These are phyloP conservation scores for Elaeidobius kamerunicus DNA, from an alignment of 2,888 invertebrate species.

Conservation along the genomic window DNA sequence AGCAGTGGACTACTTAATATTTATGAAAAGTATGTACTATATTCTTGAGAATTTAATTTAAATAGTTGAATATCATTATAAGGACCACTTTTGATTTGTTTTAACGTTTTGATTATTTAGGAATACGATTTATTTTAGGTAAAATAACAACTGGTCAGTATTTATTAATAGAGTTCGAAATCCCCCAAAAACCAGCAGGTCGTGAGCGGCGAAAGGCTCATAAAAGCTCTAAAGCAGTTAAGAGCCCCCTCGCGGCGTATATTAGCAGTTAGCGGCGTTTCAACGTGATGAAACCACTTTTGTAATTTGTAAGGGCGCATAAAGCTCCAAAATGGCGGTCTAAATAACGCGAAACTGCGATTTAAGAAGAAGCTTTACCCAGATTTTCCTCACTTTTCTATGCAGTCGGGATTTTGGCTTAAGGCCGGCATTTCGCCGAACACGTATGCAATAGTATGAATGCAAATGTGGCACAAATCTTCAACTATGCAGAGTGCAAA, in stretches of 20 bases:
- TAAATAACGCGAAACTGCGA: constrained; percentile 39
- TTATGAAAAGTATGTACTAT: too few species aligned
- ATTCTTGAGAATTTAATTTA: too few species aligned
- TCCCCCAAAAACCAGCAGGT: constrained; percentile 14
- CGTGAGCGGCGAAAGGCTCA: constrained; percentile 22
- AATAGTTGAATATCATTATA: too few species aligned
- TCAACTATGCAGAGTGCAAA: too few species aligned
- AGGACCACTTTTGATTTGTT: neutral
- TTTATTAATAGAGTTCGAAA: constrained; percentile 6
- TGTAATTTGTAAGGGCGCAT: constrained; percentile 38
- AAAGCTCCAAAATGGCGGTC: constrained; percentile 34
- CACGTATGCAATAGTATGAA: constrained; percentile 41
- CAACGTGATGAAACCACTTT: constrained; percentile 35
- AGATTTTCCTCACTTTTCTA: constrained; percentile 24
- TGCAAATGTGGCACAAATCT: too few species aligned
- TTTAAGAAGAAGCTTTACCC: constrained; percentile 34
- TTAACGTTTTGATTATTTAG: neutral
- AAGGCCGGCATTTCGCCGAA: constrained; percentile 26
- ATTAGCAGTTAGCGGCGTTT: constrained; percentile 32
- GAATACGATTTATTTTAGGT: too few species aligned
- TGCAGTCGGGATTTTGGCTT: constrained; percentile 38
- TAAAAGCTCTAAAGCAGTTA: constrained; percentile 30
- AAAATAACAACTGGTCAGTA: constrained; percentile 7
- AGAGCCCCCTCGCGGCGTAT: constrained; percentile 31
- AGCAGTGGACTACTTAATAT: too few species aligned